Evolutionary conservation across 2,888 invertebrate genomes (phyloP), one percentile per base, ranked within the genome.

Genomic region (Cantharis flavilabris): DNA sequence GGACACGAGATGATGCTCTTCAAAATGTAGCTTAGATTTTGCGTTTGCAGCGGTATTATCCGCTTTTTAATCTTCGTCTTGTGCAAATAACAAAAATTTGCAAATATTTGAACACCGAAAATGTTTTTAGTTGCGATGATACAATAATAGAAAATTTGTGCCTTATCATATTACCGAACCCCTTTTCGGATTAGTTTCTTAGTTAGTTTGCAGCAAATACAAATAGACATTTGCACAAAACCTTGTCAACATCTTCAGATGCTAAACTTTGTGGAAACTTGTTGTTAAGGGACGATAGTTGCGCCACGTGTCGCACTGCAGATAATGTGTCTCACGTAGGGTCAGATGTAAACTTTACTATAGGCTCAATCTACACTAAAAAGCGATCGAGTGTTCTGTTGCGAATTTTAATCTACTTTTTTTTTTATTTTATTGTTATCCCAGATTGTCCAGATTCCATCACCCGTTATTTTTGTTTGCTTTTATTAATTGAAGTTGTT

Each of bases 1-100:
- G 75, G 76, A 75, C 79, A 72, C 18, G 71, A 72, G 76, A 72
- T 73, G 76, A 67, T 72, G 30, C 64, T 69, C 71, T 71, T 71
- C 62, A 72, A 73, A 79, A 69, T 79, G 79, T 76, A 80, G 76
- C 75, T 77, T 79, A 76, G 80, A 80, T 81, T 80, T 79, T 71
- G 63, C 75, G 49, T 49, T 49, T 49, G 49, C 49, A 49, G 49
- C 49, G 49, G 49, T n/a, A 49, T 49, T 49, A 49, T n/a, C 49
- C n/a, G 49, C 49, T 49, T 49, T 49, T 49, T 49, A 49, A 49
- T 49, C 49, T 49, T 49, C 49, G n/a, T 2, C 49, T n/a, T 49
- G 49, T 49, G n/a, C 9, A 49, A 49, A 49, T 49, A 49, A n/a
- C 49, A 49, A 49, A 49, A 49, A 49, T n/a, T 49, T 49, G n/a